Conservation (phyloP, 2,888 invertebrate genomes). For the Orchesella flavescens region DNA sequence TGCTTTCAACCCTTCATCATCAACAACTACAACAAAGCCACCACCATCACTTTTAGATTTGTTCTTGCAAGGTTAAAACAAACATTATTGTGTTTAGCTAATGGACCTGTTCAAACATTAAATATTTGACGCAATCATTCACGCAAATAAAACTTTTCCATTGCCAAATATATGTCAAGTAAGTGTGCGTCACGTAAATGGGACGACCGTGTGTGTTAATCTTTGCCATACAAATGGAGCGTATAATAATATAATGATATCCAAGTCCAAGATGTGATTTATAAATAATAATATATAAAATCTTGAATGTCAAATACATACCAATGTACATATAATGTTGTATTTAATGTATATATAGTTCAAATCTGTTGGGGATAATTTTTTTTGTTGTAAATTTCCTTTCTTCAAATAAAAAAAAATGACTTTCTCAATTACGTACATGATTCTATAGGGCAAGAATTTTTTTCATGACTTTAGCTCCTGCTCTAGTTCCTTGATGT, state of each 20-base stretch:
- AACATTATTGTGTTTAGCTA: background rate
- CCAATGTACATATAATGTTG: background rate
- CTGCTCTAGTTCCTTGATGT: background rate
- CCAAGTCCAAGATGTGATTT: background rate
- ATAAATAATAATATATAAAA: background rate
- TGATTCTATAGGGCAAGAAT: too few relatives aligned
- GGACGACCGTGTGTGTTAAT: background rate
- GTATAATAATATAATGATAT: background rate
- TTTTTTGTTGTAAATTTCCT: too few relatives aligned
- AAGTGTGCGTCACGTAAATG: background rate
- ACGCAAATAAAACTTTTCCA: background rate
- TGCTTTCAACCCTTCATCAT: conserved; percentile 25
- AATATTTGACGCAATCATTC: background rate
- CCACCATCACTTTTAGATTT: conserved; percentile 11
- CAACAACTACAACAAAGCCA: conserved; percentile 10
- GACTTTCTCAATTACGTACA: too few relatives aligned
- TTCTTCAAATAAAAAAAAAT: too few relatives aligned
- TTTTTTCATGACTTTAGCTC: too few relatives aligned
- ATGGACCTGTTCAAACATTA: background rate
- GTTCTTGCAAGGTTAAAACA: background rate
- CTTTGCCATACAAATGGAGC: background rate
- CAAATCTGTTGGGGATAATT: too few relatives aligned
- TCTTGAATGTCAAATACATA: too few relatives aligned
- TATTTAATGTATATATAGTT: background rate
- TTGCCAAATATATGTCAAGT: conserved; percentile 4